A percentile compares a stretch with the other conserved stretches of the same genome.
phyloP scores from a whole-genome alignment of 2,888 invertebrate species.

The Machimus rusticus region DNA sequence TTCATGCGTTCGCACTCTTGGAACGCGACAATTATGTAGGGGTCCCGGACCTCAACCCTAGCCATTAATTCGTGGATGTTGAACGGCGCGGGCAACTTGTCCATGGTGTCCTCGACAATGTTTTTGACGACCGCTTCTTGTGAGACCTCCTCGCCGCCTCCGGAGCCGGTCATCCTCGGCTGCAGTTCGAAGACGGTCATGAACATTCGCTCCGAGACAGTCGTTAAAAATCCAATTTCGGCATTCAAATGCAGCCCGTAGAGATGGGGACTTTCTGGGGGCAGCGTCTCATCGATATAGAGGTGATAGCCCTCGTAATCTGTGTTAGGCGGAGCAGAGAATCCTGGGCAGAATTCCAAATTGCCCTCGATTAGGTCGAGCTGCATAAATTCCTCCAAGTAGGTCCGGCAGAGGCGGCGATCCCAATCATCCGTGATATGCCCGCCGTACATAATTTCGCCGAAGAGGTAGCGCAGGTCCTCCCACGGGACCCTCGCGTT shows the following conservation, averaged over 20 bases:
- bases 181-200: conserved; percentile 88
- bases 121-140: conserved; percentile 76
- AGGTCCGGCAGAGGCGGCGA: conserved; percentile 83
- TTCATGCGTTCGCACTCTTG: conserved; percentile 98
- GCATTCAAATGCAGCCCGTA: conserved; percentile 95
- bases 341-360: conserved; percentile 80
- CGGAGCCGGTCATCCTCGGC: conserved; percentile 79
- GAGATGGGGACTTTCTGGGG: conserved; percentile 86
- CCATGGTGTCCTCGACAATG: conserved; percentile 84
- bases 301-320: conserved; percentile 87
- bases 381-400: conserved; percentile 87
- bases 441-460: conserved; percentile 97
- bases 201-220: conserved; percentile 84
- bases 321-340: conserved; percentile 85
- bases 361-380: conserved; percentile 89
- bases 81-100: conserved; percentile 89
- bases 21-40: conserved; percentile 89
- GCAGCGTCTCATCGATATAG: conserved; percentile 86
- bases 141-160: conserved; percentile 68
- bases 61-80: conserved; percentile 85
- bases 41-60: conserved; percentile 87
- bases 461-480: conserved; percentile 91
- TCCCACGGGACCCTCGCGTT: conserved; percentile 92
- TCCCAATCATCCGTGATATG: conserved; percentile 98
- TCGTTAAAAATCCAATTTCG: conserved; percentile 91